A percentile compares a stretch with the other conserved stretches of the same genome.
phyloP scores from a whole-genome alignment of 2,888 invertebrate species.

The Philonicus albiceps region DNA sequence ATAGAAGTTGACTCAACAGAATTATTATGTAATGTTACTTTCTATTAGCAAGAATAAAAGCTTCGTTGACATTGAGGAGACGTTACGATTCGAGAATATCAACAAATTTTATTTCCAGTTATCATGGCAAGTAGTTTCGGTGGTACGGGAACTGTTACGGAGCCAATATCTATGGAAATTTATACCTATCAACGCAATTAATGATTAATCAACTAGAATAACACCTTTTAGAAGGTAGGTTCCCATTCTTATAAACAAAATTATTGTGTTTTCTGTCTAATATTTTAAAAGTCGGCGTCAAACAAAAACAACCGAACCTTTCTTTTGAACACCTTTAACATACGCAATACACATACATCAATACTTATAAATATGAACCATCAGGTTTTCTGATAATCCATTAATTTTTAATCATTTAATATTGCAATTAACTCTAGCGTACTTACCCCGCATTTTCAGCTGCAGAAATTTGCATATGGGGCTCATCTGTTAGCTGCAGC shows the following conservation, averaged over 20 bases:
- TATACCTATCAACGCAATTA: not conserved
- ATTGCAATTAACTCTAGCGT: not conserved
- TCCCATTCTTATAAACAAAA: not conserved
- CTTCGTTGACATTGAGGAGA: not conserved
- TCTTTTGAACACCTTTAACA: not conserved
- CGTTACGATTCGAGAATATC: not conserved
- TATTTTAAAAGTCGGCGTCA: not conserved
- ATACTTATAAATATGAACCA: not conserved
- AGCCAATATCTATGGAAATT: not conserved
- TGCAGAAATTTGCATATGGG: conserved; percentile 65
- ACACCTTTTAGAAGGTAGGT: not conserved
- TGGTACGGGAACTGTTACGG: not conserved
- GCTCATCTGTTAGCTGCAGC: conserved; percentile 64
- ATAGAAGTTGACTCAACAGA: no score
- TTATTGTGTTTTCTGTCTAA: not conserved
- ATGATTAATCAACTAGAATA: not conserved
- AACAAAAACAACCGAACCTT: not conserved
- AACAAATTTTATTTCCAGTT: not conserved
- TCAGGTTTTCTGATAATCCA: not conserved
- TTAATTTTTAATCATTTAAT: not conserved
- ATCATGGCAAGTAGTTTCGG: not conserved
- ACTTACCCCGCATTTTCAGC: conserved; percentile 65
- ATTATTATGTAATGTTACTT: not conserved
- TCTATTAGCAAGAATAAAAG: not conserved
- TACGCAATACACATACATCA: not conserved